Percentiles rank a stretch among this genome's conserved stretches.
These are phyloP conservation scores for Onchidella celtica DNA, from an alignment of 2,888 invertebrate species.

Conservation along the genomic window DNA sequence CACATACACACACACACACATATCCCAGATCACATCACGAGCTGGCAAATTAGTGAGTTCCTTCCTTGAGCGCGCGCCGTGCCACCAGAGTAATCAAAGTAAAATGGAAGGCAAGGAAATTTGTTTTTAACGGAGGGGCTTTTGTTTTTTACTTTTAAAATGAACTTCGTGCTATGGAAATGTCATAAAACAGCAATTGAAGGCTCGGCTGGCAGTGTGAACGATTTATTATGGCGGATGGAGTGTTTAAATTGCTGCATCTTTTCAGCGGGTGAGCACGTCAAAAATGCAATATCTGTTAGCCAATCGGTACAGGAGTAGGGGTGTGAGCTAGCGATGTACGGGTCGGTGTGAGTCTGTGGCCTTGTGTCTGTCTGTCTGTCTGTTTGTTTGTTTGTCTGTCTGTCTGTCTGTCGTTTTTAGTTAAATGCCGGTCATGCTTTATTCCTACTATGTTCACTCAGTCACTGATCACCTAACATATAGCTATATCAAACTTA, in stretches of 20 bases:
- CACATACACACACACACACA: not conserved
- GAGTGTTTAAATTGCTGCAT: not conserved
- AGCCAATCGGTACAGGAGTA: too few relatives aligned
- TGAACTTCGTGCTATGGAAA: slow-evolving; percentile 17
- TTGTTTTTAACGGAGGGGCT: not conserved
- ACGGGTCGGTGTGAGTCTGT: too few relatives aligned
- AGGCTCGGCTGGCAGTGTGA: not conserved
- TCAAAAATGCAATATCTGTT: too few relatives aligned
- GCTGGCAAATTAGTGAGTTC: slow-evolving; percentile 1
- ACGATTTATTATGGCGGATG: slow-evolving; percentile 6
- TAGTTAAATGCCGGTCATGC: too few relatives aligned
- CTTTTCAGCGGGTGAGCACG: not conserved
- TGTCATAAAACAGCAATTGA: not conserved
- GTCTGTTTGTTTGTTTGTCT: too few relatives aligned
- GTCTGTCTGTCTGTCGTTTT: too few relatives aligned
- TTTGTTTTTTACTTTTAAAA: not conserved
- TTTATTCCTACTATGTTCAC: too few relatives aligned
- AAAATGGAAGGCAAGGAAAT: not conserved
- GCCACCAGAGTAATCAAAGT: not conserved
- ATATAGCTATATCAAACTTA: too few relatives aligned
- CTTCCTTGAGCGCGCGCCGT: not conserved
- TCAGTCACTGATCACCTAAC: too few relatives aligned
- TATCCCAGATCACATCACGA: not conserved
- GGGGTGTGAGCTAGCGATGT: too few relatives aligned
- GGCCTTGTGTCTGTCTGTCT: too few relatives aligned